Conservation (phyloP, 2,888 invertebrate species). For the Temnothorax rugatulus region DNA sequence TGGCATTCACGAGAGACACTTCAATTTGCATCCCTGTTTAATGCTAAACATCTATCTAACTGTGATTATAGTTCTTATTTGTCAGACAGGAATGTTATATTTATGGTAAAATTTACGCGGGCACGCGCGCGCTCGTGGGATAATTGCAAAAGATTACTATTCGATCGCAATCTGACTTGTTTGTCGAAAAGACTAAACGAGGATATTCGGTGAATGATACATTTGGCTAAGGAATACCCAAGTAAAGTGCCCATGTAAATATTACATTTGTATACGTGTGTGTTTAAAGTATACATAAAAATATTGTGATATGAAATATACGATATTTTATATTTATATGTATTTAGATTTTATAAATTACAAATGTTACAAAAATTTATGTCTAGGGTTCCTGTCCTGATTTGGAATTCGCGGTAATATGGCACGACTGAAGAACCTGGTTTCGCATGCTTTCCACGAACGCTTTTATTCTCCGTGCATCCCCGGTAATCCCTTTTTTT, state of each 20-base stretch:
- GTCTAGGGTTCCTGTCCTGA: background rate
- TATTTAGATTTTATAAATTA: background rate
- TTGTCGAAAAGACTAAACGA: background rate
- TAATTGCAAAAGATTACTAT: background rate
- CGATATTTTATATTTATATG: too few species aligned
- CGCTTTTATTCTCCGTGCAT: slow-evolving; percentile 28
- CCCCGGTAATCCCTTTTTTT: background rate
- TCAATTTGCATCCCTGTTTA: slow-evolving; percentile 32
- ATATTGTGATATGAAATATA: background rate
- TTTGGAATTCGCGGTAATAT: slow-evolving; percentile 8
- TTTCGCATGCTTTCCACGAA: background rate
- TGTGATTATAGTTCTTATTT: slow-evolving; percentile 1
- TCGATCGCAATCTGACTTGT: background rate
- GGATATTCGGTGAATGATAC: background rate
- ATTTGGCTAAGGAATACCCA: background rate
- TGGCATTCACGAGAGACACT: background rate
- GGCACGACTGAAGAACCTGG: background rate
- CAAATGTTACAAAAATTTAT: background rate
- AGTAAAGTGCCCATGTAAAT: background rate
- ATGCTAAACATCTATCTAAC: slow-evolving; percentile 1
- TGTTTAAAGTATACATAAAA: background rate
- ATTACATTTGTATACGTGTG: background rate
- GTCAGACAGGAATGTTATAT: background rate
- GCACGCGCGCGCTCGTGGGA: background rate
- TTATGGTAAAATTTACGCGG: slow-evolving; percentile 7